Conservation (phyloP, 2,113 vertebrate genomes). For the Ptyas mucosa region DNA sequence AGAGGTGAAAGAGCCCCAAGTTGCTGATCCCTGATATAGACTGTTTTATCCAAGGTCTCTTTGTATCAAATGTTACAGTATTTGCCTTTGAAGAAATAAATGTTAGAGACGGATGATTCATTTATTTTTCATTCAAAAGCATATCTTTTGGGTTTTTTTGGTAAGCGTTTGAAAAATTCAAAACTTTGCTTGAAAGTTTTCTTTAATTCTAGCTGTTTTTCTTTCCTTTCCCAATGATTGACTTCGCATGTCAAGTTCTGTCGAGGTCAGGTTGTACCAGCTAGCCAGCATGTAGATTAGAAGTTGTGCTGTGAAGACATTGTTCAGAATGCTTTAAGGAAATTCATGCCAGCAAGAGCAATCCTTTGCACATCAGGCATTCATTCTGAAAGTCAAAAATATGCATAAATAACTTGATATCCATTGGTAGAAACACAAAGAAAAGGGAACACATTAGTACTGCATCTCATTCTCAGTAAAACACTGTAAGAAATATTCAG, state of each 20-base stretch:
- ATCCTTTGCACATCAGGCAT: background rate
- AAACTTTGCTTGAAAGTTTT: background rate
- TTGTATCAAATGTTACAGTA: background rate
- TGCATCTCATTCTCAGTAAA: background rate
- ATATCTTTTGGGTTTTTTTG: background rate
- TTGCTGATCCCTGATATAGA: background rate
- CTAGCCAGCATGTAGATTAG: conserved; percentile 1
- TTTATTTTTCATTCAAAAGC: background rate
- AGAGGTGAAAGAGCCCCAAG: too few species aligned
- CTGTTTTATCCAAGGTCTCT: background rate
- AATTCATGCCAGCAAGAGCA: background rate
- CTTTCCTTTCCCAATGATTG: conserved; percentile 33
- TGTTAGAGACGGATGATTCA: background rate
- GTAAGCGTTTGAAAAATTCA: conserved; percentile 21
- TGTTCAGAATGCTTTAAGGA: background rate
- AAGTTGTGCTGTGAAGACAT: background rate
- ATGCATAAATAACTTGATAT: background rate
- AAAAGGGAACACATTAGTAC: background rate
- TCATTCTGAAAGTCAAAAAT: background rate
- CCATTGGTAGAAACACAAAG: background rate
- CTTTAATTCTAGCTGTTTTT: background rate
- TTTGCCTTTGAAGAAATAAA: background rate
- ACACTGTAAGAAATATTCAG: background rate
- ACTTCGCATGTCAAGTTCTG: conserved; percentile 13
- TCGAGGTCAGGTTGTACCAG: background rate